Evolutionary conservation across 2,888 invertebrate genomes (phyloP).

Genomic region (Agapostemon virescens): DNA sequence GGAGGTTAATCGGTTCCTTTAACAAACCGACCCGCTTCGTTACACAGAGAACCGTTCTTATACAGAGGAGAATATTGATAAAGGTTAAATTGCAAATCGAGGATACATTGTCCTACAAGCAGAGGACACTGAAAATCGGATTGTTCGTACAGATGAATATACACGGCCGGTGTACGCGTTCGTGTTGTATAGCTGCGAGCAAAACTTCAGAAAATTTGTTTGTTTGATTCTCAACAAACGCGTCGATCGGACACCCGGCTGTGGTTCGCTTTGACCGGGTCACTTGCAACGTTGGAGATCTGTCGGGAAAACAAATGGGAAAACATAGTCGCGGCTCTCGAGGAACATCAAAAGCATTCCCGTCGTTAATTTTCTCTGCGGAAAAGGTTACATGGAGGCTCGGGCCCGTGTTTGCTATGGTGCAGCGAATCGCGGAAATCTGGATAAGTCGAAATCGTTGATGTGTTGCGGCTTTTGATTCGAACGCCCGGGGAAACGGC

Average conservation of each 20-base stretch:
- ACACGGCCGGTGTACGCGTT: neutral
- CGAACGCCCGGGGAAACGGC: neutral
- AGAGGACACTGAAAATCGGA: neutral
- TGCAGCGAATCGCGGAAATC: constrained; percentile 17
- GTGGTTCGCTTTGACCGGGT: neutral
- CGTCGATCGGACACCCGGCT: constrained; percentile 2
- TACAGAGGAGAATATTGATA: constrained; percentile 14
- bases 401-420: constrained; percentile 3
- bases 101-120: constrained; percentile 4
- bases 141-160: neutral
- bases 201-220: neutral
- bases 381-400: neutral
- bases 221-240: neutral
- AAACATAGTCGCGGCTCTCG: constrained; percentile 5
- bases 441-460: constrained; percentile 12
- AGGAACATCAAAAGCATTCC: constrained; percentile 33
- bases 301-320: constrained; percentile 16
- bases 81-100: constrained; percentile 14
- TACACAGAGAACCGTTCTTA: neutral
- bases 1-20: constrained; percentile 24
- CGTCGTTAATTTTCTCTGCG: constrained; percentile 29
- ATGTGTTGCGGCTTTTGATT: constrained; percentile 6
- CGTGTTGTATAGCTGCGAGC: neutral
- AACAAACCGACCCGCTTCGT: constrained; percentile 6
- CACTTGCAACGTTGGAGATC: constrained; percentile 8